Evolutionary conservation across 2,113 vertebrate genomes (phyloP).

Genomic region (Petrocephalus microphthalmus): DNA sequence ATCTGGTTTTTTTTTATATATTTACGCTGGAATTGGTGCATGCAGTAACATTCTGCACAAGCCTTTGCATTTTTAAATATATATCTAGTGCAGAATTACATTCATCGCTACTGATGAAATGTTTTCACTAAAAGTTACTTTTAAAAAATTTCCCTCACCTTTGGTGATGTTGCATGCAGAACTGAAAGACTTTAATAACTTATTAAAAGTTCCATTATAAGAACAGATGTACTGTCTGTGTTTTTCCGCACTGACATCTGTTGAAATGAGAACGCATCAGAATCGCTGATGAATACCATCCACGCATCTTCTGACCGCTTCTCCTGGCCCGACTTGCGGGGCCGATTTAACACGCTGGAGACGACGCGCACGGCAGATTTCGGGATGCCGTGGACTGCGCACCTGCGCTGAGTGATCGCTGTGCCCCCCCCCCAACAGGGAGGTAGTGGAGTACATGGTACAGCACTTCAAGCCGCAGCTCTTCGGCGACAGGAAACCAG

Average conservation of each 20-base stretch:
- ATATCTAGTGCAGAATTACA: not conserved
- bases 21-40: not conserved
- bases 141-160: not conserved
- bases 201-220: not conserved
- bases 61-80: not conserved
- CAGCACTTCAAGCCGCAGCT: slow-evolving; percentile 99
- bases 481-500: slow-evolving; percentile 93
- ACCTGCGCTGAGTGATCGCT: not conserved
- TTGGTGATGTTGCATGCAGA: not conserved
- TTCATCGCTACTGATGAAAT: not conserved
- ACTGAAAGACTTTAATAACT: not conserved
- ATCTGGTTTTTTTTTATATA: not conserved
- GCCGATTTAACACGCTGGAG: not conserved
- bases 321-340: not conserved
- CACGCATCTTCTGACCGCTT: not conserved
- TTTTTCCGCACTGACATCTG: not conserved
- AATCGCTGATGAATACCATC: not conserved
- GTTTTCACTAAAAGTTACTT: not conserved
- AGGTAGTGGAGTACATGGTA: slow-evolving; percentile 99
- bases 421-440: slow-evolving; percentile 56
- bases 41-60: not conserved
- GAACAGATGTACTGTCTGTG: not conserved
- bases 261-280: not conserved
- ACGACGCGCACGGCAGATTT: not conserved
- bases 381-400: not conserved